phyloP scores from a whole-genome alignment of 2,888 invertebrate genomes.

The Prosapia bicincta region DNA sequence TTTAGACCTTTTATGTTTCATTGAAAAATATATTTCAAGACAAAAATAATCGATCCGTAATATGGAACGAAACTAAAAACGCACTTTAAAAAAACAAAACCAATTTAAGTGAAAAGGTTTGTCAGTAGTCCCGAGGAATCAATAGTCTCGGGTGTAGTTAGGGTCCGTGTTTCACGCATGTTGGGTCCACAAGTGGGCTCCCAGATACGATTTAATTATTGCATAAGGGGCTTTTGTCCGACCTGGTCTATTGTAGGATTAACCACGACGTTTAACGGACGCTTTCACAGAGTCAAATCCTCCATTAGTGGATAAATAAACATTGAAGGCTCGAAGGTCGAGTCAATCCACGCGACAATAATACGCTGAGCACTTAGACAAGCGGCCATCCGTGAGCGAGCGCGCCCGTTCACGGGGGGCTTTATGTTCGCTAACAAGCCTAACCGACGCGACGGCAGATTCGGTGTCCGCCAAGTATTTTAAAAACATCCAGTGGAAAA shows the following conservation, averaged over 20 bases:
- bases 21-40: too few relatives aligned
- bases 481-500: too few relatives aligned
- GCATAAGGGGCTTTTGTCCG: background rate
- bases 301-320: slow-evolving; percentile 24
- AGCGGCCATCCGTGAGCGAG: background rate
- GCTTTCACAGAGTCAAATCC: slow-evolving; percentile 19
- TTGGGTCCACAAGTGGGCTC: background rate
- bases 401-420: too few relatives aligned
- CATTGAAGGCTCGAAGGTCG: slow-evolving; percentile 11
- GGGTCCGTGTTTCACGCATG: background rate
- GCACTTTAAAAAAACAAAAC: too few relatives aligned
- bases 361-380: background rate
- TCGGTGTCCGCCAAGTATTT: too few relatives aligned
- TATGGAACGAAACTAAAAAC: too few relatives aligned
- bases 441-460: too few relatives aligned
- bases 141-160: background rate
- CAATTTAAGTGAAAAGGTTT: too few relatives aligned
- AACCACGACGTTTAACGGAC: slow-evolving; percentile 27
- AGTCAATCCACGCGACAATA: background rate
- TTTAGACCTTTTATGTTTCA: too few relatives aligned
- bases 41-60: too few relatives aligned
- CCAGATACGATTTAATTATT: background rate
- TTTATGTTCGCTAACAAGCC: too few relatives aligned
- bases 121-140: too few relatives aligned
- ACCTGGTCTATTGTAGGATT: slow-evolving; percentile 15